Percentiles rank a stretch among this genome's conserved stretches.
Conservation (phyloP, 2,797 vertebrate species). For the Sylvilagus floridanus region DNA sequence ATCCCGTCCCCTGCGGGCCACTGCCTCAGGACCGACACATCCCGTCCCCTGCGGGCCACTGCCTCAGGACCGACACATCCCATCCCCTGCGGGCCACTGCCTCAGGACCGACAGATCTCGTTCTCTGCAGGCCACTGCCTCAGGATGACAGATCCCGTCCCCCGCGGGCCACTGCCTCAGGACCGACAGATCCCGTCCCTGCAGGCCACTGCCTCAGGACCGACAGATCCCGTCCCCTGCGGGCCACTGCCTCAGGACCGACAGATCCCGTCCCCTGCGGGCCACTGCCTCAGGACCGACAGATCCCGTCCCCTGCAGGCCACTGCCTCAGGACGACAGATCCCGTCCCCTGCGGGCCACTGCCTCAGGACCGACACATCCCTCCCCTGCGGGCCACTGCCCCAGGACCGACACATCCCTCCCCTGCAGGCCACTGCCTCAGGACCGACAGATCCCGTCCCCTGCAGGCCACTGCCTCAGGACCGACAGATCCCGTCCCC, state of each 20-base stretch:
- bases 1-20: background rate
- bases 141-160: too few relatives aligned
- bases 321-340: too few relatives aligned
- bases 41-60: constrained; percentile 17
- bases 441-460: background rate
- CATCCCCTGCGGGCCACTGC: background rate
- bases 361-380: too few relatives aligned
- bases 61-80: background rate
- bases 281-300: too few relatives aligned
- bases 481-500: too few relatives aligned
- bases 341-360: too few relatives aligned
- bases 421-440: constrained; percentile 30
- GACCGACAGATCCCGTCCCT: too few relatives aligned
- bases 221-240: background rate
- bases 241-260: background rate
- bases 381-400: constrained; percentile 25
- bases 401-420: background rate
- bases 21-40: background rate
- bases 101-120: too few relatives aligned
- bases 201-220: constrained; percentile 12
- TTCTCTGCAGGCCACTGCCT: too few relatives aligned
- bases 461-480: too few relatives aligned
- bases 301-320: too few relatives aligned
- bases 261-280: background rate
- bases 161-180: too few relatives aligned